These are phyloP conservation scores for Lepidocolaptes lacrymiger DNA, from an alignment of 2,797 vertebrate genomes.

Conservation along the genomic window DNA sequence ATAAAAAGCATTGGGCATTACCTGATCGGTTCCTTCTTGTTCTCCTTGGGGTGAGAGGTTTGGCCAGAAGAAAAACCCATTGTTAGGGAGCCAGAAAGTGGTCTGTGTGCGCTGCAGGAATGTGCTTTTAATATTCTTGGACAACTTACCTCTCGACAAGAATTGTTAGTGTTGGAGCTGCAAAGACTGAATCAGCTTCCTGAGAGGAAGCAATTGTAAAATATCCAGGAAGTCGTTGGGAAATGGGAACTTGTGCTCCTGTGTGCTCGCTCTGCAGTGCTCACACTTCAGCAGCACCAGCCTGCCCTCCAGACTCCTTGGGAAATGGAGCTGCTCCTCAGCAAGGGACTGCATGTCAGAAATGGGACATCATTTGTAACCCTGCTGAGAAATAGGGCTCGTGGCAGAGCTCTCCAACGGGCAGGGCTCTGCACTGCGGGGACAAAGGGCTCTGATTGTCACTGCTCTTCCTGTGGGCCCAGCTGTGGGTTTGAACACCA, in stretches of 20 bases:
- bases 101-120: not conserved
- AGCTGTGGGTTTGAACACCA: not conserved
- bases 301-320: not conserved
- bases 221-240: conserved; percentile 93
- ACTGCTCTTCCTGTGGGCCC: not conserved
- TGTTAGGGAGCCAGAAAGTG: conserved; percentile 25
- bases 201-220: conserved; percentile 91
- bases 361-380: not conserved
- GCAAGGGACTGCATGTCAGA: not conserved
- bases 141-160: conserved; percentile 41
- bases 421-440: not conserved
- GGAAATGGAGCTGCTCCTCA: not conserved
- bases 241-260: conserved; percentile 76
- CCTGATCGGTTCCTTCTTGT: not conserved
- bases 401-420: not conserved
- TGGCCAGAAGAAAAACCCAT: not conserved
- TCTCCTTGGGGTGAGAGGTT: not conserved
- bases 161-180: conserved; percentile 75
- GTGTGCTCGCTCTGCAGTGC: conserved; percentile 13
- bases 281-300: not conserved
- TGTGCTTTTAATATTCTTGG: conserved; percentile 58
- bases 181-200: conserved; percentile 84
- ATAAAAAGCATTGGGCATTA: not conserved
- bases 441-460: not conserved
- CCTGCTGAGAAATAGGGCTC: rapidly evolving